Evolutionary conservation across 2,797 vertebrate species (phyloP).

Genomic region (Balearica regulorum): DNA sequence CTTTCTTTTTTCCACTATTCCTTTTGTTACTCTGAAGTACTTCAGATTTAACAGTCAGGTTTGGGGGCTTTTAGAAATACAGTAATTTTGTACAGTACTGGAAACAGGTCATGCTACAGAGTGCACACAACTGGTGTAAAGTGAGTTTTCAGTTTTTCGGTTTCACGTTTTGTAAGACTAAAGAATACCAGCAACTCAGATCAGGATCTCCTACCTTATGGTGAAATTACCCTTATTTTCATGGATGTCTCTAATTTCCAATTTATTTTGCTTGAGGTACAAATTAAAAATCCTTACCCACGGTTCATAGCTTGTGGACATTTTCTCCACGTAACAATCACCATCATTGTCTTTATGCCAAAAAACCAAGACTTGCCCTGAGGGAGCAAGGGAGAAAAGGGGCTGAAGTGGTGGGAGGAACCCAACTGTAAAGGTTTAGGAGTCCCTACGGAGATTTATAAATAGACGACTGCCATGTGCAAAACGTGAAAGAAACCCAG

Average conservation of each 20-base stretch:
- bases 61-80: background rate
- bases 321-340: constrained; percentile 38
- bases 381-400: constrained; percentile 18
- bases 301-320: background rate
- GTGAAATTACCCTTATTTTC: background rate
- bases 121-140: background rate
- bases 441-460: constrained; percentile 49
- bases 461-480: constrained; percentile 49
- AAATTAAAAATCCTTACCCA: constrained; percentile 58
- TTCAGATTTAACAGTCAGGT: background rate
- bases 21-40: background rate
- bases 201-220: background rate
- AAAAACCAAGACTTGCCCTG: constrained; percentile 28
- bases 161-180: constrained; percentile 4
- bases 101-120: background rate
- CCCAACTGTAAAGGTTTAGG: constrained; percentile 38
- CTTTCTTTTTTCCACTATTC: background rate
- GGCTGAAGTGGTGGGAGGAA: constrained; percentile 41
- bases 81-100: background rate
- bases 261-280: constrained; percentile 46
- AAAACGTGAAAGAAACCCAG: constrained; percentile 63
- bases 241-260: background rate
- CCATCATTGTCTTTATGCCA: constrained; percentile 33
- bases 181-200: constrained; percentile 11
- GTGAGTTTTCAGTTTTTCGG: background rate